These are phyloP conservation scores for Aeoliscus strigatus DNA, from an alignment of 2,797 vertebrate species.

Conservation along the genomic window DNA sequence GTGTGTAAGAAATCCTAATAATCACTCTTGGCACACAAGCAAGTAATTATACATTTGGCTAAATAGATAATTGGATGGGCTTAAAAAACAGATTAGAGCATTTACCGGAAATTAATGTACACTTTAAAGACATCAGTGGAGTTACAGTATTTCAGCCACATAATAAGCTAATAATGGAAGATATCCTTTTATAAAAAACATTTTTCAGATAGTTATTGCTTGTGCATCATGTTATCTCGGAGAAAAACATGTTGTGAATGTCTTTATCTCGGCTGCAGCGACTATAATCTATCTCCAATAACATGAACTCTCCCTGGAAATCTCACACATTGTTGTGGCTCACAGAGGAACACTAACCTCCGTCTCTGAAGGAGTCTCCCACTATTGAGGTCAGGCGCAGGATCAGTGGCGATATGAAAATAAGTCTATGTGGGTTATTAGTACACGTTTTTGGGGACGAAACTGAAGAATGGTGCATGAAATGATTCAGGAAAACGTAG, in stretches of 20 bases:
- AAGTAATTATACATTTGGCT: slow-evolving; percentile 69
- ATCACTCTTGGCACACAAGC: slow-evolving; percentile 53
- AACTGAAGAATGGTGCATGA: slow-evolving; percentile 1
- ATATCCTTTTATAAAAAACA: too few species aligned
- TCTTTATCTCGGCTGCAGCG: slow-evolving; percentile 7
- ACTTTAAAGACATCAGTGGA: slow-evolving; percentile 12
- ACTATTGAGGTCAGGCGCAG: slow-evolving; percentile 43
- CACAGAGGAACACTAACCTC: slow-evolving; percentile 41
- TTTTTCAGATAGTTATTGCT: neutral
- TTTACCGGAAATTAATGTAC: slow-evolving; percentile 31
- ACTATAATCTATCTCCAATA: slow-evolving; percentile 27
- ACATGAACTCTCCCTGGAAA: slow-evolving; percentile 42
- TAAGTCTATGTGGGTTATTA: too few species aligned
- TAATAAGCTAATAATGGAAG: too few species aligned
- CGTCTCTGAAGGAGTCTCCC: too few species aligned
- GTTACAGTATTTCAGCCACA: slow-evolving; percentile 30
- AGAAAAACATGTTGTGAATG: slow-evolving; percentile 19
- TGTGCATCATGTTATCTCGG: slow-evolving; percentile 8
- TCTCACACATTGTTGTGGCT: slow-evolving; percentile 44
- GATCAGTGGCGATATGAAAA: slow-evolving; percentile 15
- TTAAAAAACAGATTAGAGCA: slow-evolving; percentile 50
- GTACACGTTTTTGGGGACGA: too few species aligned
- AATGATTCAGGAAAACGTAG: too few species aligned
- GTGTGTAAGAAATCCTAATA: slow-evolving; percentile 62
- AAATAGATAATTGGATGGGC: slow-evolving; percentile 65